Base-by-base conservation (phyloP, 2,113 vertebrate genomes). In the Trematocara marginatum region DNA sequence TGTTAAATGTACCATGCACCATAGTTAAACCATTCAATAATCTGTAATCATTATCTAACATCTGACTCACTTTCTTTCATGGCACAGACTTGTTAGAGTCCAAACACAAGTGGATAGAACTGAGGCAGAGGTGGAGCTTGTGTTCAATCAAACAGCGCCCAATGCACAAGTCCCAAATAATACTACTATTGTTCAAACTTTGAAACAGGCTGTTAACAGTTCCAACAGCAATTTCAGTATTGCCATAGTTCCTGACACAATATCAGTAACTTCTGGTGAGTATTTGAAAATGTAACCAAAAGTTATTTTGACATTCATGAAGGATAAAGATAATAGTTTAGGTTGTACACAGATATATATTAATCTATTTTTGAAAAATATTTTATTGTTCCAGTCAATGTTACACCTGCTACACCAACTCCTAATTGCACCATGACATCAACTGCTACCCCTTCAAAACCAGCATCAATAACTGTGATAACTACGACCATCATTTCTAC, bases 1-100 rank as follows among this genome's bases (percentile, higher is more conserved):
- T 12, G 18, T 66, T 66, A 6, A 66, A 20, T 0, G 18, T 66
- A 0, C 4, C 59, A 64, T 38, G 59, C 0, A 7, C 0, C 10
- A 40, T 1, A 10, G n/a, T 42, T 42, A 42, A 15, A 20, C 2
- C 2, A 0, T 7, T 23, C n/a, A 42, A 23, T 8, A 42, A 29
- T 69, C 35, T 42, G 6, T 12, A 0, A 40, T 69, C 0, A 69
- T 66, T 66, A 40, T 12, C 18, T 66, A 11, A 20, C 61, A 81
- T 15, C 13, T 64, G 2, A 10, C n/a, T 20, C 10, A 56, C 1
- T 56, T 56, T 7, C 18, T 66, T 66, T 40, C 6, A 7, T 64
- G 10, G 6, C 79, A 11, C 80, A 81, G 90, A 3, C 4, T 0
- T 6, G 18, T 45, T 74, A 4, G 2, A 35, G 9, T 16, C 57